A percentile compares a stretch with the other conserved stretches of the same genome.
Evolutionary conservation across 2,888 invertebrate genomes (phyloP).

Genomic region (Crematogaster levior): DNA sequence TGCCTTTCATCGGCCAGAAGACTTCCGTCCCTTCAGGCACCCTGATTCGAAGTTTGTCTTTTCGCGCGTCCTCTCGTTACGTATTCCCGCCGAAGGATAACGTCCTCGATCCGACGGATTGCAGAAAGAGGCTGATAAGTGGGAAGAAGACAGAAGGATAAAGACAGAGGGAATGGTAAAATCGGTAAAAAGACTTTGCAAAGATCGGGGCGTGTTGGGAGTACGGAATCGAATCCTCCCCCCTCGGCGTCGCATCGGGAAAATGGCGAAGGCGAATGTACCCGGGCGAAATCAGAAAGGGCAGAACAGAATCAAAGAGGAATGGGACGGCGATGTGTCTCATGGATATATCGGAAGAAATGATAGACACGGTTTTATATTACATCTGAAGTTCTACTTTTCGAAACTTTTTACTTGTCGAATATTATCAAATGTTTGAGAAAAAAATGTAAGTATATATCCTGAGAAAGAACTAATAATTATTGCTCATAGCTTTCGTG

Average conservation of each 20-base stretch:
- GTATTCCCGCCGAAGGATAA: constrained; percentile 65
- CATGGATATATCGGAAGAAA: constrained; percentile 34
- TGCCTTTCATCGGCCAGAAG: constrained; percentile 18
- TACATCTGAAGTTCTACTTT: constrained; percentile 23
- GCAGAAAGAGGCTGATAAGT: constrained; percentile 8
- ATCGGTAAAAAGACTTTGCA: constrained; percentile 77
- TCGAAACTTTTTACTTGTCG: neutral
- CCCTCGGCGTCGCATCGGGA: constrained; percentile 61
- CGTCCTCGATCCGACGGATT: constrained; percentile 53
- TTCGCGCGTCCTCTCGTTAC: constrained; percentile 69
- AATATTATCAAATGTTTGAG: no score
- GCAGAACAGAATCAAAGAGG: constrained; percentile 64
- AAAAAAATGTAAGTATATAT: no score
- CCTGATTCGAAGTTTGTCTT: constrained; percentile 68
- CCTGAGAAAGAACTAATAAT: neutral
- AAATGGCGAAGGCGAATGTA: constrained; percentile 51
- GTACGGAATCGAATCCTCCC: constrained; percentile 79
- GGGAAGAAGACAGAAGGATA: constrained; percentile 38
- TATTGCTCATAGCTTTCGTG: neutral
- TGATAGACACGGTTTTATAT: constrained; percentile 51
- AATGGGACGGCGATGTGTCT: constrained; percentile 47
- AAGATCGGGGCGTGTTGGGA: constrained; percentile 77
- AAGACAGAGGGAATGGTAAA: constrained; percentile 61
- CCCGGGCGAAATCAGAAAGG: constrained; percentile 61
- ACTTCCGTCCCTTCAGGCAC: constrained; percentile 60